Base-by-base conservation (phyloP, 2,113 vertebrate genomes). In the Rallus limicola region DNA sequence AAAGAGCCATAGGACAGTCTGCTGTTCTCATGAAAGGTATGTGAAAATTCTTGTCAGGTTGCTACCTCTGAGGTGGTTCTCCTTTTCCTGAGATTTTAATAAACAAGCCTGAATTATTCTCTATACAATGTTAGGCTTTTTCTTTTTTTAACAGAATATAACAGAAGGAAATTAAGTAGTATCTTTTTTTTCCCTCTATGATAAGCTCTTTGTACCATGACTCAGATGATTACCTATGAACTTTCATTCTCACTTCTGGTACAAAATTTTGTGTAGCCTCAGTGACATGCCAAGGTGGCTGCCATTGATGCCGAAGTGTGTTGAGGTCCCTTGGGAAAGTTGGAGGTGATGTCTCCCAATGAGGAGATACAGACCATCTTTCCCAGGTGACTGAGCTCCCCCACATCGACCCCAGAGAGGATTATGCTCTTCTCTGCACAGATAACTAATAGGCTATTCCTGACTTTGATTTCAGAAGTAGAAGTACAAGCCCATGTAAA, bases 61-160 rank as follows among this genome's bases (percentile, higher is more conserved):
- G 86, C 50, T 63, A 86, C 64, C 87, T 90, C 75, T 79, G 84
- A 92, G 81, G 64, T 82, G 88, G 88, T 94, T 86, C 77, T 95
- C 58, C 42, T 92, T 81, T 82, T 60, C 84, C 95, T 94, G 82
- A 94, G 91, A 64, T 93, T 94, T 89, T 90, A 94, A 96, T 95
- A 95, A 97, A 95, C 79, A 96, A 92, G 87, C 93, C 82, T 88
- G 83, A 95, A 94, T 97, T 96, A 97, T 94, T 97, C 95, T 93
- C 92, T 65, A 42, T 92, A 92, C 79, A 95, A 76, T 91, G 64
- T 86, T 55, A 86, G 93, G 76, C 11, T 44, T 75, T 34, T 52
- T 65, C 95, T 92, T 96, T 77, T 56, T 55, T 56, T 28, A 96
- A 91, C 79, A 92, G 59, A 71, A 55, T 75, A 72, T 72, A 50